A percentile compares a stretch with the other conserved stretches of the same genome.
These are phyloP conservation scores for Stenurella melanura DNA, from an alignment of 2,888 invertebrate genomes.

Conservation along the genomic window DNA sequence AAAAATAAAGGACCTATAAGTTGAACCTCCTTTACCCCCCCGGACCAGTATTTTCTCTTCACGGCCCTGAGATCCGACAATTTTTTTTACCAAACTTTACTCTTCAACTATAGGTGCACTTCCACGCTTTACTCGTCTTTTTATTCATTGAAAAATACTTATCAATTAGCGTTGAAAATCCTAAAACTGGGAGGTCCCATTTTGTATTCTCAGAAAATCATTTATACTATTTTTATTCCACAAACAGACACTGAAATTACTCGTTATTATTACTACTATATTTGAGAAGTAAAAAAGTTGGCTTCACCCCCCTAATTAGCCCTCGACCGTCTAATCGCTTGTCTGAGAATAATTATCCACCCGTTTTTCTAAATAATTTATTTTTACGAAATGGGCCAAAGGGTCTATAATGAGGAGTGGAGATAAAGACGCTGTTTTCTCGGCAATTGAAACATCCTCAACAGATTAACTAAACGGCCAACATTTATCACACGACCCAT, in stretches of 20 bases:
- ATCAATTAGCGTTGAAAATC: too few relatives aligned
- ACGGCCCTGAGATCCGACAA: too few relatives aligned
- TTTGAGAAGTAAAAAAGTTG: constrained; percentile 18
- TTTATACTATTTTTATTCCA: neutral
- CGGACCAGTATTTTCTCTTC: too few relatives aligned
- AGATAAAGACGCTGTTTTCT: constrained; percentile 62
- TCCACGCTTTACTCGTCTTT: too few relatives aligned
- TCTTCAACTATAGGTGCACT: too few relatives aligned
- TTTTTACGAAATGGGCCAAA: constrained; percentile 25
- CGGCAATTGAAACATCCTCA: constrained; percentile 65
- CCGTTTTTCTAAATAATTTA: constrained; percentile 36
- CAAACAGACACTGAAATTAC: neutral
- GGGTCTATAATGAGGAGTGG: constrained; percentile 50
- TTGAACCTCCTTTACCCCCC: too few relatives aligned
- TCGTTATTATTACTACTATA: neutral
- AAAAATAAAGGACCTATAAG: too few relatives aligned
- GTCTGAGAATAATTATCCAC: constrained; percentile 34
- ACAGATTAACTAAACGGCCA: constrained; percentile 65
- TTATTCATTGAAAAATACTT: too few relatives aligned
- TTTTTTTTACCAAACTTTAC: too few relatives aligned
- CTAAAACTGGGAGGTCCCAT: too few relatives aligned
- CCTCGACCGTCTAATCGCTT: constrained; percentile 13
- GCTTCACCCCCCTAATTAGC: neutral
- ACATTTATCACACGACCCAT: constrained; percentile 63
- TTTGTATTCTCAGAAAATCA: too few relatives aligned